Evolutionary conservation across 2,797 vertebrate species (phyloP).

Genomic region (Characodon lateralis): DNA sequence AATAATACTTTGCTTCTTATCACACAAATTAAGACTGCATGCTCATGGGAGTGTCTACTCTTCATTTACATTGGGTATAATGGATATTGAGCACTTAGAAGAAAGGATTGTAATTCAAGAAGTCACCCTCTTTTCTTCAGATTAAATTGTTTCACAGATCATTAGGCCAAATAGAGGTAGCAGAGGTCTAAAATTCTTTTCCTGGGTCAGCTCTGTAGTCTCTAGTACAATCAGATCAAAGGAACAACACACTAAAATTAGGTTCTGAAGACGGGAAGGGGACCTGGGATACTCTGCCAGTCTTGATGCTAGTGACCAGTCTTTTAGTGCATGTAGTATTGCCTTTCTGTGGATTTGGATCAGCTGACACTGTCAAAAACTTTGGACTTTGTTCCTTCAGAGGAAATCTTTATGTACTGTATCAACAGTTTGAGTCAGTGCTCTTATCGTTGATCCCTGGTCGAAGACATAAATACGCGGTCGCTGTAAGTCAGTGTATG

Average conservation of each 20-base stretch:
- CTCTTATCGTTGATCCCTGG: constrained; percentile 44
- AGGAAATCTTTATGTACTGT: constrained; percentile 58
- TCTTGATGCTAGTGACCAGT: constrained; percentile 65
- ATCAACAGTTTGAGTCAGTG: constrained; percentile 31
- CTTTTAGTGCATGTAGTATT: constrained; percentile 56
- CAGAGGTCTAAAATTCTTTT: constrained; percentile 15
- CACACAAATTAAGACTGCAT: constrained; percentile 8
- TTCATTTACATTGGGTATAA: constrained; percentile 14
- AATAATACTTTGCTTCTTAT: constrained; percentile 21
- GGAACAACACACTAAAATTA: constrained; percentile 62
- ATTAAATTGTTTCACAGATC: constrained; percentile 3
- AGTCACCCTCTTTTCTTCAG: background rate
- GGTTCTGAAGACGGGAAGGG: constrained; percentile 27
- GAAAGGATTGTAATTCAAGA: background rate
- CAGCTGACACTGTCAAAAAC: constrained; percentile 59
- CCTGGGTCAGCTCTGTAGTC: constrained; percentile 17
- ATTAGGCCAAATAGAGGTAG: constrained; percentile 13
- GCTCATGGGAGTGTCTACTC: constrained; percentile 8
- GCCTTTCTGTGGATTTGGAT: constrained; percentile 39
- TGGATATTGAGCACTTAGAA: constrained; percentile 5
- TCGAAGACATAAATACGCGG: constrained; percentile 41
- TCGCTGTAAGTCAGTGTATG: constrained; percentile 58
- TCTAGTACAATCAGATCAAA: constrained; percentile 45
- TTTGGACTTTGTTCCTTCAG: constrained; percentile 72
- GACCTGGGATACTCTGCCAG: constrained; percentile 39